A percentile compares a stretch with the other conserved stretches of the same genome.
phyloP scores from a whole-genome alignment of 1,140 invertebrate genomes.

The Drosophila biarmipes region DNA sequence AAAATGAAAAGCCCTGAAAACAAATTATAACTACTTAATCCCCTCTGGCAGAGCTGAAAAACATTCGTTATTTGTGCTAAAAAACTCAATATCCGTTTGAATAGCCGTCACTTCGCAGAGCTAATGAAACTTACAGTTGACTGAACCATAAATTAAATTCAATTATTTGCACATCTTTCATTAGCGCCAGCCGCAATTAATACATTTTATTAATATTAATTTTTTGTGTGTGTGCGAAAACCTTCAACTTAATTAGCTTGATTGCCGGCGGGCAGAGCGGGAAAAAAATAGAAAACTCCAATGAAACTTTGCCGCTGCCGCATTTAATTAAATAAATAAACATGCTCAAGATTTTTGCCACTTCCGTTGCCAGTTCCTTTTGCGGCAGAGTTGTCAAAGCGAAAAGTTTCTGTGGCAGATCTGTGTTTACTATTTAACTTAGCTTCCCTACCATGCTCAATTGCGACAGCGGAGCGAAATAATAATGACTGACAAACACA shows the following conservation, averaged over 20 bases:
- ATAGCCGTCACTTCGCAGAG: conserved; percentile 12
- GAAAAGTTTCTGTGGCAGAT: conserved; percentile 51
- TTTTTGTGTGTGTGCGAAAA: conserved; percentile 23
- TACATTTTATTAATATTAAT: conserved; percentile 54
- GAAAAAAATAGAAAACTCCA: conserved; percentile 31
- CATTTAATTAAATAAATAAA: conserved; percentile 82
- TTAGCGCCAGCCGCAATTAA: conserved; percentile 33
- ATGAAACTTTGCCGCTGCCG: conserved; percentile 54
- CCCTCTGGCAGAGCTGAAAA: conserved; percentile 1
- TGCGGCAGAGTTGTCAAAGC: conserved; percentile 56
- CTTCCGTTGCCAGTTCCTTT: conserved; percentile 32
- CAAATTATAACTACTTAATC: conserved; percentile 5
- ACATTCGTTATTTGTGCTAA: conserved; percentile 6
- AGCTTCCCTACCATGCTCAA: conserved; percentile 35
- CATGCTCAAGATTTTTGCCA: conserved; percentile 60
- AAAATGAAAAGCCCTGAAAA: not conserved
- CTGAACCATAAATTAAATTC: conserved; percentile 32
- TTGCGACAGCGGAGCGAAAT: conserved; percentile 41
- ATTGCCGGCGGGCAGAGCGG: conserved; percentile 27
- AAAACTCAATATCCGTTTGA: conserved; percentile 10
- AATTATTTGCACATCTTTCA: conserved; percentile 25
- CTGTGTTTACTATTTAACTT: conserved; percentile 43
- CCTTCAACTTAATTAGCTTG: conserved; percentile 55
- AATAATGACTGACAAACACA: conserved; percentile 72
- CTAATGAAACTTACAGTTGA: conserved; percentile 26